Conservation (phyloP, 2,888 invertebrate genomes). For the Hesperia comma region DNA sequence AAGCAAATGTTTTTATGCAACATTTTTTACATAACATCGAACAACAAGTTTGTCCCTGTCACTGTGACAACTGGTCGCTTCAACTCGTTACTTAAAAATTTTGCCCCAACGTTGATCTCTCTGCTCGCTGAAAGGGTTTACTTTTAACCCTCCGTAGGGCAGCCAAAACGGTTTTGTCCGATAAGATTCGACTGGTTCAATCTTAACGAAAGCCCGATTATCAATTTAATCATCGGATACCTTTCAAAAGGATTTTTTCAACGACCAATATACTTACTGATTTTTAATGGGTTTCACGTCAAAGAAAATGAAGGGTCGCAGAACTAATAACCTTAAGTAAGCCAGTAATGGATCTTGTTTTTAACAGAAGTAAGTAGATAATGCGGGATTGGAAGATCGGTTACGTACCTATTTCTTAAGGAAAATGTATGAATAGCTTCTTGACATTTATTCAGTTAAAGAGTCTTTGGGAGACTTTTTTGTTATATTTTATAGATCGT, state of each 20-base stretch:
- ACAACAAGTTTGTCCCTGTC: too few species aligned
- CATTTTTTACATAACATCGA: too few species aligned
- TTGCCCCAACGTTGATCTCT: conserved; percentile 61
- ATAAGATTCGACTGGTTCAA: conserved; percentile 69
- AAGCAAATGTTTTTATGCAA: too few species aligned
- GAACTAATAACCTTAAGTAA: conserved; percentile 65
- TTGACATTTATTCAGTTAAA: conserved; percentile 25
- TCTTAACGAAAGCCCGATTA: conserved; percentile 65
- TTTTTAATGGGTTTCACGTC: conserved; percentile 50
- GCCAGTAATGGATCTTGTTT: conserved; percentile 42
- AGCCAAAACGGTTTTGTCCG: conserved; percentile 64
- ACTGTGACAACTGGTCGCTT: conserved; percentile 22
- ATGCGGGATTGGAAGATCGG: conserved; percentile 17
- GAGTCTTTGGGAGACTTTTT: conserved; percentile 17
- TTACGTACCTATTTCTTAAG: conserved; percentile 10
- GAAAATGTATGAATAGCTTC: conserved; percentile 23
- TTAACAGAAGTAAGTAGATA: conserved; percentile 16
- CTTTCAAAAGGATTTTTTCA: conserved; percentile 51
- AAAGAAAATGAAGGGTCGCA: conserved; percentile 53
- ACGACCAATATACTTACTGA: conserved; percentile 32
- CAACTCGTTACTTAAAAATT: conserved; percentile 42
- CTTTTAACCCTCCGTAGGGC: conserved; percentile 62
- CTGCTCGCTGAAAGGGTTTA: conserved; percentile 66
- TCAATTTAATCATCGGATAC: conserved; percentile 72
- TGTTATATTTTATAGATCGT: not conserved